phyloP scores from a whole-genome alignment of 2,797 vertebrate species.

The Avahi laniger region DNA sequence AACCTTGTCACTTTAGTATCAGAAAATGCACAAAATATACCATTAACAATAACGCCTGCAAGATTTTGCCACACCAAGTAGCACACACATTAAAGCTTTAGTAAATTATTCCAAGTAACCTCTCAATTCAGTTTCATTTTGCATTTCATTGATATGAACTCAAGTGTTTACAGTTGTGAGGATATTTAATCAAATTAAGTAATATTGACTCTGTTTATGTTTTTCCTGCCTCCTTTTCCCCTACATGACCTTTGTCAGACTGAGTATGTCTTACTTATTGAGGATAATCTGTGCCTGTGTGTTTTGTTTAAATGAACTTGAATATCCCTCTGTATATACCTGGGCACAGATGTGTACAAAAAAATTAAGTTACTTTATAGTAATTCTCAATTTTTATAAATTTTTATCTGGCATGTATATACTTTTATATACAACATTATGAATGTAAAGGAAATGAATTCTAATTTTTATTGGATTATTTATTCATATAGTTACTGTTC shows the following conservation, averaged over 20 bases:
- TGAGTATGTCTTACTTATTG: not conserved
- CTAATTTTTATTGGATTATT: conserved; percentile 28
- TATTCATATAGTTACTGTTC: conserved; percentile 17
- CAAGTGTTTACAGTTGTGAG: not conserved
- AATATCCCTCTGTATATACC: not conserved
- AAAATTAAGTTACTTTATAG: not conserved
- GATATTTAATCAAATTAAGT: conserved; percentile 42
- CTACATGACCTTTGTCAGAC: not conserved
- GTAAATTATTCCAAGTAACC: conserved; percentile 7
- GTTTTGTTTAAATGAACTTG: conserved; percentile 40
- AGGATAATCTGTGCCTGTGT: not conserved
- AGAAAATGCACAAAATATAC: conserved; percentile 76
- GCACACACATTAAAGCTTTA: not conserved
- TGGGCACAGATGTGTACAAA: not conserved
- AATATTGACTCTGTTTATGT: not conserved
- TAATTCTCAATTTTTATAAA: conserved; percentile 35
- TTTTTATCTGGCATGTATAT: conserved; percentile 13
- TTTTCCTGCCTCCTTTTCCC: not conserved
- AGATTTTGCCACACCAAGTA: conserved; percentile 63
- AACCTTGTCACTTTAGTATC: conserved; percentile 88
- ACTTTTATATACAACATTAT: conserved; percentile 9
- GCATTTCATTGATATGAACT: not conserved
- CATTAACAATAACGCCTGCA: conserved; percentile 69
- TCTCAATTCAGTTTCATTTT: conserved; percentile 20
- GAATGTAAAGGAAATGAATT: conserved; percentile 52